These are phyloP conservation scores for Tragelaphus scriptus DNA, from an alignment of 2,113 vertebrate species.

Conservation along the genomic window DNA sequence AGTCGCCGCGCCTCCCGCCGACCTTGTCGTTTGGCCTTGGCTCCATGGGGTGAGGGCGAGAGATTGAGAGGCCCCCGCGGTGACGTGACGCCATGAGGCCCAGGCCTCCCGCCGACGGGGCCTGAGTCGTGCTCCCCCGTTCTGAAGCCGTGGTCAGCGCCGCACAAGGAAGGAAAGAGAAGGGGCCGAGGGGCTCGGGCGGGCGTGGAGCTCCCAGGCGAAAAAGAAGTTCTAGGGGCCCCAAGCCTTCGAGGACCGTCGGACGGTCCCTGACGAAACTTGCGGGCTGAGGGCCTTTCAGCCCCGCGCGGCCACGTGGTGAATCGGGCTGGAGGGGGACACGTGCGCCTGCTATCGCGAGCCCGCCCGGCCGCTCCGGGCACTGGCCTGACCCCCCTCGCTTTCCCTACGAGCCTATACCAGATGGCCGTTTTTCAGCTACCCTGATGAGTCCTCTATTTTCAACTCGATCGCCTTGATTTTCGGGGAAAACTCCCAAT, in stretches of 20 bases:
- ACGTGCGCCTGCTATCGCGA: not conserved
- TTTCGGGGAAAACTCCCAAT: not conserved
- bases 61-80: not conserved
- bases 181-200: not conserved
- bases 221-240: not conserved
- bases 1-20: not conserved
- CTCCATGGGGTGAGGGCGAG: not conserved
- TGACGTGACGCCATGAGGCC: not conserved
- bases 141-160: not conserved
- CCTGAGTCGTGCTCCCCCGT: not conserved
- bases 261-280: not conserved
- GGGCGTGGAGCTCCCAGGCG: not conserved
- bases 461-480: not conserved
- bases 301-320: constrained; percentile 60
- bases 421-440: not conserved
- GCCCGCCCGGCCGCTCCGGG: not conserved
- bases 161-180: no score
- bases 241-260: not conserved
- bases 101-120: not conserved
- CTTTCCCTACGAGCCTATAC: not conserved
- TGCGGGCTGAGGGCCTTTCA: not conserved
- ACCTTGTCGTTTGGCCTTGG: not conserved
- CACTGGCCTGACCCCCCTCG: not conserved
- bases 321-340: not conserved
- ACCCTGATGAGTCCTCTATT: not conserved